These are phyloP conservation scores for Periparus ater DNA, from an alignment of 2,797 vertebrate species.

Conservation along the genomic window DNA sequence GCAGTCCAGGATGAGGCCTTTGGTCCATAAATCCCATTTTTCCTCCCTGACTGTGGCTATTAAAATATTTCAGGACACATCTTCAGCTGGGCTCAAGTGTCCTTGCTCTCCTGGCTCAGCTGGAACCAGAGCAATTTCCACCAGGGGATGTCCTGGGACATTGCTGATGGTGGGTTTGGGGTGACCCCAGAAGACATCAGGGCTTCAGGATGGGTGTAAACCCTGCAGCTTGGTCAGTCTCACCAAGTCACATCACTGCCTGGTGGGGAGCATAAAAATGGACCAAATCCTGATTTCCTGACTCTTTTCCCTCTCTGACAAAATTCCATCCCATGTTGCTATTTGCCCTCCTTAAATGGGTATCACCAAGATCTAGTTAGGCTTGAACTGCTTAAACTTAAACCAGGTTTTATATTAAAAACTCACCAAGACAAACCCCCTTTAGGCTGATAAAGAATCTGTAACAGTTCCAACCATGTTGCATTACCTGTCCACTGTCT, in stretches of 20 bases:
- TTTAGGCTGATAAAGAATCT: background rate
- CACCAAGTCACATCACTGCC: accelerated
- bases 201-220: accelerated
- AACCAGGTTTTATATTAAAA: background rate
- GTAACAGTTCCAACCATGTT: background rate
- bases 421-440: background rate
- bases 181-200: background rate
- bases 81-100: background rate
- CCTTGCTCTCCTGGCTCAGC: background rate
- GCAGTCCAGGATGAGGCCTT: accelerated
- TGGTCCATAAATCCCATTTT: background rate
- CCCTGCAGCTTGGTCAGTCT: background rate
- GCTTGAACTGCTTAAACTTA: background rate
- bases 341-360: background rate
- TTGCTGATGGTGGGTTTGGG: background rate
- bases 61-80: background rate
- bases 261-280: background rate
- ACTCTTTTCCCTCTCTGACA: background rate
- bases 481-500: background rate
- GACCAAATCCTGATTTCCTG: background rate
- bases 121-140: background rate
- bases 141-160: background rate
- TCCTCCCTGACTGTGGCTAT: accelerated
- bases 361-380: background rate
- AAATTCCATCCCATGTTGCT: background rate